phyloP scores from a whole-genome alignment of 2,888 invertebrate genomes.

The Lordiphosa andalusiaca region DNA sequence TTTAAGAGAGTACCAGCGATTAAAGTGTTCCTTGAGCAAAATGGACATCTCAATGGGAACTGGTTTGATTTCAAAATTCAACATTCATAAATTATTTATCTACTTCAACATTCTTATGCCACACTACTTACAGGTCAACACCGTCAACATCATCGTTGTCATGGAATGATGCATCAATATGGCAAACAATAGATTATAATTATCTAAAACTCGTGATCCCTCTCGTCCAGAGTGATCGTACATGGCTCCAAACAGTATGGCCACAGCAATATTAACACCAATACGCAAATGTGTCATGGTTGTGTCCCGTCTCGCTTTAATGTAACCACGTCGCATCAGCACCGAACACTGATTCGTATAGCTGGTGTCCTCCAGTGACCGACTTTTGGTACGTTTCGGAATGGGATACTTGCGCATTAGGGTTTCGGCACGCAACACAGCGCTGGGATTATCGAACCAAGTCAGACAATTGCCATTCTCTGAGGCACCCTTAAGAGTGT shows the following conservation, averaged over 20 bases:
- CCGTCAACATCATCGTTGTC: constrained; percentile 94
- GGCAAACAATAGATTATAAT: constrained; percentile 93
- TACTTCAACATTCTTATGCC: too few relatives aligned
- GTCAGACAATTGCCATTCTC: constrained; percentile 86
- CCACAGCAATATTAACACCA: constrained; percentile 87
- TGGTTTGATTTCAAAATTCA: constrained; percentile 24
- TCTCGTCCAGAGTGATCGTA: constrained; percentile 88
- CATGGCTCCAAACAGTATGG: constrained; percentile 88
- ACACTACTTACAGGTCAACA: constrained; percentile 89
- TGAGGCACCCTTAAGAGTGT: constrained; percentile 84
- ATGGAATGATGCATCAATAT: constrained; percentile 96
- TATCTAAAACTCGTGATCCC: constrained; percentile 88
- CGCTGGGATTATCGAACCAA: constrained; percentile 85
- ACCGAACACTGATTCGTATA: constrained; percentile 86
- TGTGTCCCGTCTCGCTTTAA: constrained; percentile 88
- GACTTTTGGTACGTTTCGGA: constrained; percentile 80
- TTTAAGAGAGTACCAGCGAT: constrained; percentile 93
- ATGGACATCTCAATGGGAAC: constrained; percentile 90
- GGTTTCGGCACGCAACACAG: constrained; percentile 82
- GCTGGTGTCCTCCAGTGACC: constrained; percentile 85
- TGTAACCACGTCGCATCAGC: constrained; percentile 85
- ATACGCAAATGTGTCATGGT: constrained; percentile 88
- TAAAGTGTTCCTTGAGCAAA: constrained; percentile 91
- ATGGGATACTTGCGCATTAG: constrained; percentile 83
- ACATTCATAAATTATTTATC: not conserved